Evolutionary conservation across 2,113 vertebrate species (phyloP).

Genomic region (Meleagris gallopavo): DNA sequence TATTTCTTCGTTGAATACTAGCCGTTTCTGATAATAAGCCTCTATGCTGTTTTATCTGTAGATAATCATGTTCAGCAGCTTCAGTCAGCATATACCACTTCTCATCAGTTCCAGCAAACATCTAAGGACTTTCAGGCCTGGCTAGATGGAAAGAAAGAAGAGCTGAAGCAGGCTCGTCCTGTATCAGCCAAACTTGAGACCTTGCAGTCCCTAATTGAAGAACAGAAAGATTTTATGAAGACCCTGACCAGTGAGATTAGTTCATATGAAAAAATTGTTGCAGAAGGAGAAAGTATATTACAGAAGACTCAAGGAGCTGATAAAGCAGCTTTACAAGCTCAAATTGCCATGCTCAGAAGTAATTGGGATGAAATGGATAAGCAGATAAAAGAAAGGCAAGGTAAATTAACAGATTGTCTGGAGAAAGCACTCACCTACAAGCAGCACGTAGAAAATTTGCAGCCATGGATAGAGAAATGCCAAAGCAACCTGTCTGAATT

Average conservation of each 20-base stretch:
- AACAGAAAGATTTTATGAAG: constrained; percentile 83
- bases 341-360: constrained; percentile 84
- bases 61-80: constrained; percentile 89
- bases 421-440: constrained; percentile 87
- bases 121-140: constrained; percentile 92
- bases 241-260: constrained; percentile 78
- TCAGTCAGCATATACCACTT: constrained; percentile 89
- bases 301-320: constrained; percentile 90
- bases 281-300: constrained; percentile 90
- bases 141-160: constrained; percentile 86
- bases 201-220: constrained; percentile 84
- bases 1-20: neutral
- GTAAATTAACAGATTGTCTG: constrained; percentile 83
- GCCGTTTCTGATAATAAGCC: neutral
- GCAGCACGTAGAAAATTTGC: constrained; percentile 86
- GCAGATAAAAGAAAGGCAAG: constrained; percentile 79
- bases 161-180: constrained; percentile 76
- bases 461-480: constrained; percentile 88
- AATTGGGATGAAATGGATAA: constrained; percentile 91
- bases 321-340: constrained; percentile 86
- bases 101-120: constrained; percentile 94
- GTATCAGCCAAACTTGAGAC: constrained; percentile 85
- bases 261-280: constrained; percentile 84
- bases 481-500: constrained; percentile 79
- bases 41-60: constrained; percentile 72